Evolutionary conservation across 2,113 vertebrate species (phyloP), one percentile per base, ranked within the genome.

Genomic region (Misgurnus anguillicaudatus): DNA sequence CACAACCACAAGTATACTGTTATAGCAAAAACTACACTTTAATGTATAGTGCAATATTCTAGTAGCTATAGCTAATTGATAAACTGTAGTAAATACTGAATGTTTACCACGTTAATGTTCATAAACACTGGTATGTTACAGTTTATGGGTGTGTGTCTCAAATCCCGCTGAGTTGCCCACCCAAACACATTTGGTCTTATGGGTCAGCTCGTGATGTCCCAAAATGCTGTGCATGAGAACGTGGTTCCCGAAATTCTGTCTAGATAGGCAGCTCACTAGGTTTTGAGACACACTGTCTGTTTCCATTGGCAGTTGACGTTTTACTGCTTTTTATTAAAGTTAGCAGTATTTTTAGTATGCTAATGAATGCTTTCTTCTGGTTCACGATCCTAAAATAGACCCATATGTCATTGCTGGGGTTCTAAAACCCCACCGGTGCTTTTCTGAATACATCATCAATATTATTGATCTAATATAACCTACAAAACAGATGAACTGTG

Each of bases 381-480:
- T 58, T 9, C 2, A 4, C 38, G 17, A 4, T 42, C 11, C n/a
- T 42, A 24, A 73, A 24, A 13, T 16, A 60, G 9, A 10, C 11
- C 3, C 7, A 41, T 4, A 47, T 11, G 6, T 42, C 60, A 4
- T 7, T 73, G n/a, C n/a, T n/a, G 55, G 68, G 8, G 51, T 5
- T 57, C 17, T 73, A 75, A 75, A 62, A 75, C 31, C 24, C 19
- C 58, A 48, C 42, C 48, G 57, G 48, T 45, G 36, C 16, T 24
- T 24, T 53, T n/a, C 70, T 45, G 17, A 38, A 17, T 39, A 48
- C 31, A 51, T 38, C 53, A 75, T 76, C 74, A 64, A 64, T 76
- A 76, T 75, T 76, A 76, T 76, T 53, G 74, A 76, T 76, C 74
- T 51, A 39, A 38, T n/a, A 63, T 48, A 51, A 14, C 48, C 48